Evolutionary conservation across 2,113 vertebrate genomes (phyloP).

Genomic region (Chaetorhynchus papuensis): DNA sequence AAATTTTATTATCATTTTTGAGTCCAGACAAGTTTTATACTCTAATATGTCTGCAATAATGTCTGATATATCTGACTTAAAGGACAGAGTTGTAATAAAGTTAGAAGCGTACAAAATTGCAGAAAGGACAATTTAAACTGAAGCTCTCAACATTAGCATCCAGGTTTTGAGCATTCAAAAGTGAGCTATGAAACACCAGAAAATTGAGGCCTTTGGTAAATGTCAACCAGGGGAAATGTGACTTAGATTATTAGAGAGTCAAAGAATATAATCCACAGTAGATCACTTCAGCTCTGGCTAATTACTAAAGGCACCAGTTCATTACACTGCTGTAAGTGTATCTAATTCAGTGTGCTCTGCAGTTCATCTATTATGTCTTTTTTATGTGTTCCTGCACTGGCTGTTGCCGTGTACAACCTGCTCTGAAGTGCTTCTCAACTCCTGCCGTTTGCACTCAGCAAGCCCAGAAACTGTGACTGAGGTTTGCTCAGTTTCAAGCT

Average conservation of each 20-base stretch:
- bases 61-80: constrained; percentile 34
- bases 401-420: not conserved
- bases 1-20: constrained; percentile 2
- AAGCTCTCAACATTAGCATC: constrained; percentile 17
- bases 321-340: constrained; percentile 44
- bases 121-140: constrained; percentile 38
- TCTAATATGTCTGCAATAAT: not conserved
- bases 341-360: constrained; percentile 56
- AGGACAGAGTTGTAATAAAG: constrained; percentile 47
- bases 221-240: constrained; percentile 51
- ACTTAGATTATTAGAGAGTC: constrained; percentile 55
- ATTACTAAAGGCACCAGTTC: constrained; percentile 63
- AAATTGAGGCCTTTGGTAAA: constrained; percentile 56
- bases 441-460: not conserved
- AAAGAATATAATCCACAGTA: constrained; percentile 58
- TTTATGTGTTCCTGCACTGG: not conserved
- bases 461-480: not conserved
- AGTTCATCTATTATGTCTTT: constrained; percentile 34
- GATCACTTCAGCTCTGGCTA: constrained; percentile 47
- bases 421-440: not conserved
- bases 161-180: constrained; percentile 31
- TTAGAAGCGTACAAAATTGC: constrained; percentile 1
- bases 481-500: not conserved
- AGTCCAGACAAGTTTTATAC: constrained; percentile 28
- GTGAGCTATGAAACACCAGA: constrained; percentile 39